phyloP scores from a whole-genome alignment of 2,113 vertebrate genomes.

The Ia io region DNA sequence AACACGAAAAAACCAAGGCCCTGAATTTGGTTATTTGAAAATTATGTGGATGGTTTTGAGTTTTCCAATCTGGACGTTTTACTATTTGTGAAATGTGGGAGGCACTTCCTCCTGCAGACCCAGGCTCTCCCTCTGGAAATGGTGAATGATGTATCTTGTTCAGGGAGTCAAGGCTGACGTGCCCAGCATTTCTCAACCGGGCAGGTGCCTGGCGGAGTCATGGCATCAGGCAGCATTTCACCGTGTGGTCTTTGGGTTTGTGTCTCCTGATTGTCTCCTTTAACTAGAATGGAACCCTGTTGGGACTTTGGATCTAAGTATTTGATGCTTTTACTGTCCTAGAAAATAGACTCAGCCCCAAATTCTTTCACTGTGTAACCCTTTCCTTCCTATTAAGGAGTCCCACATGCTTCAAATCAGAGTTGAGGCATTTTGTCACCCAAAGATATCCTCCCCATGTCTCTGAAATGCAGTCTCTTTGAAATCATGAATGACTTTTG shows the following conservation, averaged over 20 bases:
- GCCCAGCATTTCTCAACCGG: background rate
- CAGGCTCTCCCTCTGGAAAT: background rate
- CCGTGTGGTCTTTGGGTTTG: background rate
- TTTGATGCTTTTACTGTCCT: background rate
- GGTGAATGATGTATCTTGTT: background rate
- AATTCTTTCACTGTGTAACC: background rate
- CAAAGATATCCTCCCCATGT: background rate
- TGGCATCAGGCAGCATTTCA: background rate
- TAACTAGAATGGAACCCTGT: background rate
- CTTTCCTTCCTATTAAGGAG: background rate
- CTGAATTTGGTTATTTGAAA: background rate
- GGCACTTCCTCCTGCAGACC: background rate
- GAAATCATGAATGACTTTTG: background rate
- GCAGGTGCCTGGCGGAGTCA: background rate
- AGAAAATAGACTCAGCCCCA: background rate
- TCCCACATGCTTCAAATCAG: background rate
- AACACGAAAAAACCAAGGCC: accelerated
- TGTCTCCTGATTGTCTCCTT: background rate
- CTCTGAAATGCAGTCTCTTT: background rate
- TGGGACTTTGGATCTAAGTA: background rate
- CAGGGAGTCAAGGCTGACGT: background rate
- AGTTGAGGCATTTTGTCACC: background rate
- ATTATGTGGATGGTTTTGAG: background rate
- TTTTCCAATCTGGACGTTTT: background rate
- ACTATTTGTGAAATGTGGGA: background rate